Evolutionary conservation across 2,797 vertebrate species (phyloP).

Genomic region (Salarias fasciatus): DNA sequence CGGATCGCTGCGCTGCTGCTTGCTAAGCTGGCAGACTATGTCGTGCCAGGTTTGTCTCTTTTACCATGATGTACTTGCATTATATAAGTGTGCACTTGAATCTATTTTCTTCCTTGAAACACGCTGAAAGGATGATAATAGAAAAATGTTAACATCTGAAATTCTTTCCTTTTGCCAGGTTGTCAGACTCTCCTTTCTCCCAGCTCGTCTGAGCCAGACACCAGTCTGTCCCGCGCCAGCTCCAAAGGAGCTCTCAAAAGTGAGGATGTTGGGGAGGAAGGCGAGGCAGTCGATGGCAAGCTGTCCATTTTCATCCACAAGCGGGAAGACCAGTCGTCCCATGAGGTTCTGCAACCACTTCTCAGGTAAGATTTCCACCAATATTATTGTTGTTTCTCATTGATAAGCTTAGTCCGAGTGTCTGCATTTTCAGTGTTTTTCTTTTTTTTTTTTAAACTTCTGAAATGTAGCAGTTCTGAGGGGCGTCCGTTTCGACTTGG

Average conservation of each 20-base stretch:
- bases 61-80: background rate
- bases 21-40: slow-evolving; percentile 97
- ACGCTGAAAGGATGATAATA: too few species aligned
- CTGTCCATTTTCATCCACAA: slow-evolving; percentile 99
- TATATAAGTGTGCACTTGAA: background rate
- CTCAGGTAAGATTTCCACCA: slow-evolving; percentile 85
- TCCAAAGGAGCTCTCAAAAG: slow-evolving; percentile 94
- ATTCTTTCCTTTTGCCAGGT: slow-evolving; percentile 74
- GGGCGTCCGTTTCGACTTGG: slow-evolving; percentile 97
- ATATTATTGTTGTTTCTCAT: background rate
- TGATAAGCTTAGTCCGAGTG: background rate
- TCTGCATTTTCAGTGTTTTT: slow-evolving; percentile 30
- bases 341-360: slow-evolving; percentile 96
- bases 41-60: slow-evolving; percentile 90
- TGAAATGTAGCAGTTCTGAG: slow-evolving; percentile 91
- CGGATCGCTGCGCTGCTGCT: slow-evolving; percentile 94
- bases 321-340: slow-evolving; percentile 97
- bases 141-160: background rate
- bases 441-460: slow-evolving; percentile 5
- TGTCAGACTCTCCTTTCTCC: slow-evolving; percentile 98
- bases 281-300: slow-evolving; percentile 97
- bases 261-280: slow-evolving; percentile 93
- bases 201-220: slow-evolving; percentile 95
- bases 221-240: slow-evolving; percentile 87
- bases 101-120: too few species aligned